Base-by-base conservation (phyloP, 2,797 vertebrate genomes). In the Huso huso region DNA sequence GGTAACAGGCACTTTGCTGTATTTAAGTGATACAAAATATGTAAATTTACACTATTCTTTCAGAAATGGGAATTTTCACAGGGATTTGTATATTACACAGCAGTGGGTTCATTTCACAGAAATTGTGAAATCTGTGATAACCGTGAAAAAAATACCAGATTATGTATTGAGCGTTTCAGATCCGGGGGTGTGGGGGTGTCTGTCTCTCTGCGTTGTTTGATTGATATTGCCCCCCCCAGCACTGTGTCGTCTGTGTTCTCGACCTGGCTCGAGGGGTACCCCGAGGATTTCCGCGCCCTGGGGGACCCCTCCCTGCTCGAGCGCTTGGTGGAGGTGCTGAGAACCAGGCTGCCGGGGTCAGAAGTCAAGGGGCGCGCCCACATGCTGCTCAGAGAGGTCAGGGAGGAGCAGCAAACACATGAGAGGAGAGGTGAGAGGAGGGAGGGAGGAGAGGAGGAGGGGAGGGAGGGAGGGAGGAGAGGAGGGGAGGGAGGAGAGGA, bases 261-360 rank as follows among this genome's bases (percentile, higher is more conserved):
- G 73, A 88, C 82, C 2, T 95, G 94, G 94, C 79, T 95, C 77
- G 83, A 87, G 0, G 90, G 93, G 77, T 92, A 93, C 76, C 91
- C 92, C 0, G 90, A 94, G 64, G 94, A 96, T 80, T 95, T 96
- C 62, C 72, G 18, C 66, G 72, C 76, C 8, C 67, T 91, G 76
- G 73, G 82, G 69, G 89, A 89, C 55, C 87, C 90, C 37, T 78
- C 81, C 18, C 83, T 84, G 8, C 82, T 91, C 77, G 83, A 91
- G 69, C 88, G 84, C 12, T 80, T 95, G 66, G 76, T 85, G 49
- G 83, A 83, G n/a, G 83, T 89, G 65, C 77, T 93, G 68, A 88
- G 86, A 6, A 67, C 72, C 5, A 80, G 88, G 77, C 72, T 83
- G 49, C 84, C 87, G 0, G 84, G 86, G 11, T 81, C 71, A 2